phyloP scores from a whole-genome alignment of 2,888 invertebrate genomes.

The Leucozona laternaria region DNA sequence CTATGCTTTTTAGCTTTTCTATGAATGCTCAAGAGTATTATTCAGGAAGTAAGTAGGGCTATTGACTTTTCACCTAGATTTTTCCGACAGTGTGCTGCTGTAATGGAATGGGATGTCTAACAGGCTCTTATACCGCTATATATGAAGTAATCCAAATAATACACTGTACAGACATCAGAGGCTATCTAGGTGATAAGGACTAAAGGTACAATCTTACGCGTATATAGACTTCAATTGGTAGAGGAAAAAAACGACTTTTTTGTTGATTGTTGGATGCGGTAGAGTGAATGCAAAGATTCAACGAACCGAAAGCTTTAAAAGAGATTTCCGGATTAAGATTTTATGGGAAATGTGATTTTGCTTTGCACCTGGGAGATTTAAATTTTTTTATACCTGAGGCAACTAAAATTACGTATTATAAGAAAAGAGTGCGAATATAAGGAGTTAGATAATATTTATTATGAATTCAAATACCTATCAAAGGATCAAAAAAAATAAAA shows the following conservation, averaged over 20 bases:
- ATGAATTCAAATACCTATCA: constrained; percentile 26
- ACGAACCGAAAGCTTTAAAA: constrained; percentile 40
- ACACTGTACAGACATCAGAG: neutral
- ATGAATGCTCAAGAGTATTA: constrained; percentile 37
- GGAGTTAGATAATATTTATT: constrained; percentile 16
- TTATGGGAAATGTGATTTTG: constrained; percentile 6
- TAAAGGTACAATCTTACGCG: constrained; percentile 12
- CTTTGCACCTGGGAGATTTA: constrained; percentile 2
- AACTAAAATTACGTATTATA: neutral
- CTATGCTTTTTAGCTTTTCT: constrained; percentile 11
- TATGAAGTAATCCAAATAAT: neutral
- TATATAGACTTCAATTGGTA: constrained; percentile 43
- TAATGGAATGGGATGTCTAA: neutral
- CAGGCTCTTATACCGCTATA: constrained; percentile 1
- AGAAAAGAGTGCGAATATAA: constrained; percentile 2
- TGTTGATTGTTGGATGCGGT: constrained; percentile 25
- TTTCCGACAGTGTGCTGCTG: constrained; percentile 32
- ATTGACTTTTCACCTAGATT: constrained; percentile 69
- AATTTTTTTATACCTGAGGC: neutral
- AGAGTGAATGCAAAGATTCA: constrained; percentile 34
- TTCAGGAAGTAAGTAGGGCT: constrained; percentile 65
- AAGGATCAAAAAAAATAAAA: neutral
- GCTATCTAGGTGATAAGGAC: constrained; percentile 16
- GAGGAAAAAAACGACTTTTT: neutral
- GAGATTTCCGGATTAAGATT: constrained; percentile 49